Evolutionary conservation across 2,888 invertebrate species (phyloP).

Genomic region (Pandemis corylana): DNA sequence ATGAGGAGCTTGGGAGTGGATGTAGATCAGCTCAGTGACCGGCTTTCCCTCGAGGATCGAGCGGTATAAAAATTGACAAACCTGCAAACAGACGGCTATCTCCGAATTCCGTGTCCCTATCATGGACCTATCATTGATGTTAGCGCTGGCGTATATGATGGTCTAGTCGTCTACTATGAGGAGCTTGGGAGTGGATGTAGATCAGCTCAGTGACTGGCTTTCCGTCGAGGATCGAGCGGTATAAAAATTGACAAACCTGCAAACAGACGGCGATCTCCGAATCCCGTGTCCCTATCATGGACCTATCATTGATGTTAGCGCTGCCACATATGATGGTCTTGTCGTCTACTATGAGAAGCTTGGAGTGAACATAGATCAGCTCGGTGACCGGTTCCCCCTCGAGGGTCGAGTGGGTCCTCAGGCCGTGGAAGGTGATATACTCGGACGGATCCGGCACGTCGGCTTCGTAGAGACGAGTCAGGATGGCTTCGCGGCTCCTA

Average conservation of each 20-base stretch:
- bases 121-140: constrained; percentile 98
- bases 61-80: too few relatives aligned
- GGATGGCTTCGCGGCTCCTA: constrained; percentile 93
- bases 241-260: too few relatives aligned
- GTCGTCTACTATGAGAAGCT: constrained; percentile 97
- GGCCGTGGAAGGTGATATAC: constrained; percentile 96
- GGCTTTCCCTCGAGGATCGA: too few relatives aligned
- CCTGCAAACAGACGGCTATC: too few relatives aligned
- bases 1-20: constrained; percentile 92
- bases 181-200: constrained; percentile 87
- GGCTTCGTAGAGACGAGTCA: constrained; percentile 90
- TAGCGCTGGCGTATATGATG: constrained; percentile 98
- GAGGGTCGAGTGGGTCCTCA: constrained; percentile 92
- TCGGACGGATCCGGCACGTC: constrained; percentile 92
- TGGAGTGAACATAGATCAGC: constrained; percentile 98
- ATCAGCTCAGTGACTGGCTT: too few relatives aligned
- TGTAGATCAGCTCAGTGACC: too few relatives aligned
- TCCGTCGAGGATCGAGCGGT: too few relatives aligned
- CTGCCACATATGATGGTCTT: constrained; percentile 96
- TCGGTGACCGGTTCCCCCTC: constrained; percentile 95
- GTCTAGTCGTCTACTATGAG: constrained; percentile 96
- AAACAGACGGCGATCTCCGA: too few relatives aligned
- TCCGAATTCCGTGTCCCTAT: constrained; percentile 92
- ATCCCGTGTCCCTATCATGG: constrained; percentile 96
- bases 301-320: constrained; percentile 99